Percentiles rank a stretch among this genome's conserved stretches.
phyloP scores from a whole-genome alignment of 2,113 vertebrate genomes.

The Coptodon bakossiorum region DNA sequence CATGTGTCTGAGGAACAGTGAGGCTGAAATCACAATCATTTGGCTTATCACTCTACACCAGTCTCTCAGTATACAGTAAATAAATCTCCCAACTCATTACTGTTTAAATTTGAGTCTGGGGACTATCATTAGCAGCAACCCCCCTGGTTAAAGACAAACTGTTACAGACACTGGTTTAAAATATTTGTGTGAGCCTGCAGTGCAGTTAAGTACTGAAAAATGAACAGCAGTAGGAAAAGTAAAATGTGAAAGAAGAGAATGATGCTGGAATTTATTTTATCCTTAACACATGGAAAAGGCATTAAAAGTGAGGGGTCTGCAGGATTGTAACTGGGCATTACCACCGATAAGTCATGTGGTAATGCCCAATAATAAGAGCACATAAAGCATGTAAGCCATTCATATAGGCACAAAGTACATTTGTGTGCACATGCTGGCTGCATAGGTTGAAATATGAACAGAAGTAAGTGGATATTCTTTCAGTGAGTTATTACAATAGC shows the following conservation, averaged over 20 bases:
- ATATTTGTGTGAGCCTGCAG: constrained; percentile 36
- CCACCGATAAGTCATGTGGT: not conserved
- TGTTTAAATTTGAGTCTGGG: constrained; percentile 55
- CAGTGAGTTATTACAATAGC: not conserved
- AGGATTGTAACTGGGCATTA: not conserved
- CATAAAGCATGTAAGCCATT: not conserved
- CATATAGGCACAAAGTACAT: not conserved
- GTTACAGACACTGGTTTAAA: constrained; percentile 37
- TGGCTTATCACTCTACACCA: constrained; percentile 41
- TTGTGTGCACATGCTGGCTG: not conserved
- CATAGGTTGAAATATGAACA: not conserved
- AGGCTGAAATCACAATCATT: constrained; percentile 16
- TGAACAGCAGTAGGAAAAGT: constrained; percentile 6
- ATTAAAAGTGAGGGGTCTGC: not conserved
- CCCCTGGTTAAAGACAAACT: constrained; percentile 47
- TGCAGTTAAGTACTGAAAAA: constrained; percentile 33
- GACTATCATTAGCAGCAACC: constrained; percentile 56
- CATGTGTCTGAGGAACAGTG: constrained; percentile 13
- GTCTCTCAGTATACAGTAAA: constrained; percentile 42
- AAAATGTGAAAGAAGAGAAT: constrained; percentile 1
- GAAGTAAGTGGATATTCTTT: not conserved
- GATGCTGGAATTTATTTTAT: not conserved
- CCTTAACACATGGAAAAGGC: not conserved
- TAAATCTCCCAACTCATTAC: constrained; percentile 60
- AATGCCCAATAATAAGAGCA: not conserved